Evolutionary conservation across 2,797 vertebrate species (phyloP).

Genomic region (Siniperca scherzeri): DNA sequence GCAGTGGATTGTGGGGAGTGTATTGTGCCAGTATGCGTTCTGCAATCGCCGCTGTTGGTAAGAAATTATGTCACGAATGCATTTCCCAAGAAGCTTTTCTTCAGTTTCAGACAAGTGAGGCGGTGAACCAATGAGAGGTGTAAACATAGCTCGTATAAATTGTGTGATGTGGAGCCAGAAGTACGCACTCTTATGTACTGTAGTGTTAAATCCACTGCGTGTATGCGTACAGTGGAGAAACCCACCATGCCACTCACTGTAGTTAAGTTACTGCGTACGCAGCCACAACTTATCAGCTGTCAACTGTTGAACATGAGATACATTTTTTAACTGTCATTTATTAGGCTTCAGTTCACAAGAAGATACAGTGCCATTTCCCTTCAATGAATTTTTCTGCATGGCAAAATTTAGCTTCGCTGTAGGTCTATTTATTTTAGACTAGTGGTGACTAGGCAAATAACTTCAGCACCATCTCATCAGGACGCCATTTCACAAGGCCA

Average conservation of each 20-base stretch:
- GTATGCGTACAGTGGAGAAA: neutral
- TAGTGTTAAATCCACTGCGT: rapidly evolving
- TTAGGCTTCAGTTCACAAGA: neutral
- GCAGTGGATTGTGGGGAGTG: conserved; percentile 73
- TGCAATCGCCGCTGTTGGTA: rapidly evolving
- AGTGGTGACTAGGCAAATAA: conserved; percentile 69
- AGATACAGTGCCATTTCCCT: neutral
- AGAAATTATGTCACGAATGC: conserved; percentile 27
- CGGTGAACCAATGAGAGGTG: conserved; percentile 62
- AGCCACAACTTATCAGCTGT: neutral
- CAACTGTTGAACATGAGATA: conserved; percentile 49
- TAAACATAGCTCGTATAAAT: conserved; percentile 76
- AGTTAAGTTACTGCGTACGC: neutral
- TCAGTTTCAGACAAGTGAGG: conserved; percentile 27
- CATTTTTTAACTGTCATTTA: neutral
- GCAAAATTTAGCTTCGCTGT: neutral
- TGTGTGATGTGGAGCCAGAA: conserved; percentile 28
- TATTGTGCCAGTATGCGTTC: neutral
- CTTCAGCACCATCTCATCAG: conserved; percentile 76
- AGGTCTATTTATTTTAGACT: conserved; percentile 28
- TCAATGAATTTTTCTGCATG: neutral
- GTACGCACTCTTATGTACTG: neutral
- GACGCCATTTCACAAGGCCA: conserved; percentile 85
- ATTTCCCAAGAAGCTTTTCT: conserved; percentile 61
- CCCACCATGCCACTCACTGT: too few relatives aligned